Percentiles rank a stretch among this genome's conserved stretches.
These are phyloP conservation scores for Dexiosoma caninum DNA, from an alignment of 2,888 invertebrate species.

Conservation along the genomic window DNA sequence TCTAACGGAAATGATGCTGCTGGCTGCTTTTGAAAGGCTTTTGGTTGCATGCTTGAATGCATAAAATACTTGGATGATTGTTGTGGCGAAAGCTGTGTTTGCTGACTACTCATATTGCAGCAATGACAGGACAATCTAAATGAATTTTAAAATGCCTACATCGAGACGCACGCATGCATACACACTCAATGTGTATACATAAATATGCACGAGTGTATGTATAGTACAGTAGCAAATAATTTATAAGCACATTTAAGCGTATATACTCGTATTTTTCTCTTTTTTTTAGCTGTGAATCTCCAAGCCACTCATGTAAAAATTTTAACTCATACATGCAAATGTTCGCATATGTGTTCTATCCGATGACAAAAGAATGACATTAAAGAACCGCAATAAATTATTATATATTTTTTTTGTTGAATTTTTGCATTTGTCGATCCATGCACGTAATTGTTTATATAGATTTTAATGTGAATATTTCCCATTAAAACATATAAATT, in stretches of 20 bases:
- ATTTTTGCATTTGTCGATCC: not conserved
- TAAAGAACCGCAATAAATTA: slow-evolving; percentile 18
- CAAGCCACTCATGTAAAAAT: not conserved
- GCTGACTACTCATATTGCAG: slow-evolving; percentile 60
- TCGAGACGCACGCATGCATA: not conserved
- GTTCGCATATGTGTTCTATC: not conserved
- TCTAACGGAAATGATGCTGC: slow-evolving; percentile 61
- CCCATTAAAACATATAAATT: slow-evolving; percentile 41
- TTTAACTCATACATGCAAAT: not conserved
- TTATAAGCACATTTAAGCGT: no score
- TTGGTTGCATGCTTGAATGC: slow-evolving; percentile 60
- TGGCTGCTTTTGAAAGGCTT: slow-evolving; percentile 52
- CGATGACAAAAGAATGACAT: slow-evolving; percentile 10
- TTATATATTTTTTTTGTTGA: not conserved
- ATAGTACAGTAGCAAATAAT: no score
- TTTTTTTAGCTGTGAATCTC: no score
- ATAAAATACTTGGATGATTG: slow-evolving; percentile 56
- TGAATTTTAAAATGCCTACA: slow-evolving; percentile 53
- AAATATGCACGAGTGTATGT: not conserved
- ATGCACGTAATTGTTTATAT: not conserved
- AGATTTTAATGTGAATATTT: slow-evolving; percentile 12
- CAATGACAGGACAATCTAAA: slow-evolving; percentile 60
- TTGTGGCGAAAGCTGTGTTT: slow-evolving; percentile 63
- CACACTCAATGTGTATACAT: not conserved
- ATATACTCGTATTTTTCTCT: no score